Evolutionary conservation across 1,140 invertebrate species (phyloP), one percentile per base, ranked within the genome.

Genomic region (Drosophila jambulina): DNA sequence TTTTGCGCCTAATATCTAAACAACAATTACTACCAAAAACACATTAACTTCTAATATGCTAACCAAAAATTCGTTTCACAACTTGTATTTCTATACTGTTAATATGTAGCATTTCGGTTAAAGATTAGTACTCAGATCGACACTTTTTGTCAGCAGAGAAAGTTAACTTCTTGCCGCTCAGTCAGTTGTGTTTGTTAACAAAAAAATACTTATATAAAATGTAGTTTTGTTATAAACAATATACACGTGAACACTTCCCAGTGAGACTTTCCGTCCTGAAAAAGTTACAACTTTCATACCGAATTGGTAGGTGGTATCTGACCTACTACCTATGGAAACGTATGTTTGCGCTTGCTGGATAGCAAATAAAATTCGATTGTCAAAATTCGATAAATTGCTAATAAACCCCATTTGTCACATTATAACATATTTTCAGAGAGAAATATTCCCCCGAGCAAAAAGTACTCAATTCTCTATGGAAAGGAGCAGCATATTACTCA

Each of bases 21-120:
- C 51, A 87, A 87, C 83, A 72, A 61, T 72, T 45, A 65, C 83
- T 87, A 87, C 82, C 25, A 64, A 76, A 85, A 82, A 83, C 74
- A 62, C 64, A 82, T 62, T 74, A 88, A 83, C 82, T 43, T 65
- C 65, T 85, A 78, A 77, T 67, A 82, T 45, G 76, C 76, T 86
- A 72, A 87, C 46, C 23, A 62, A 88, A 86, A 86, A 86, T 76
- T 80, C 67, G 67, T 76, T 77, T 87, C 42, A 72, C 43, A 82
- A 46, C 54, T 61, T 54, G 36, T 23, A 17, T 40, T 27, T 38
- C 45, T 36, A 68, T 54, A 23, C 45, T 38, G 17, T 40, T 65
- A 25, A 34, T 53, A 25, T 43, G 10, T 23, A 36, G 15, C 21
- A 17, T 25, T 54, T 54, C 9, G 13, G 13, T 54, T 54, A 9